Percentiles rank a stretch among this genome's conserved stretches.
phyloP scores from a whole-genome alignment of 53 echinoderm and acorn worm genomes.

The Glandiceps talaboti region DNA sequence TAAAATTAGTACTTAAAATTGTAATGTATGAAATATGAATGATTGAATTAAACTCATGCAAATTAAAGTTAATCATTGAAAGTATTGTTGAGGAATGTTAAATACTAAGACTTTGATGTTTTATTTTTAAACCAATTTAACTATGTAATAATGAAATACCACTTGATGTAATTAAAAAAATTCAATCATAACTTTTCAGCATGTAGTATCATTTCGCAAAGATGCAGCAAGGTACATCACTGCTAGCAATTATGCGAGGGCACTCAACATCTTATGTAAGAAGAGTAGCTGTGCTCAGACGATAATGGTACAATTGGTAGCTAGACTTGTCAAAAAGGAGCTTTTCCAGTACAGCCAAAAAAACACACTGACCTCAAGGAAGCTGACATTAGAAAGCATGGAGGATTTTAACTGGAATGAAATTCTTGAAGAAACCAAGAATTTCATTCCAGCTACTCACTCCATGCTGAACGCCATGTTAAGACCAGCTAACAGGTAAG shows the following conservation, averaged over 20 bases:
- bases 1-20: no score
- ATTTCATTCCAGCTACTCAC: background rate
- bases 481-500: background rate
- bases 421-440: no score
- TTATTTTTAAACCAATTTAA: no score
- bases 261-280: background rate
- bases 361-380: background rate
- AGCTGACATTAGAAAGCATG: background rate
- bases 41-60: no score
- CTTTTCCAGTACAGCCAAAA: background rate
- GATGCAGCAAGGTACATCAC: no score
- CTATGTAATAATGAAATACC: no score
- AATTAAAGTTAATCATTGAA: no score
- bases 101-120: background rate
- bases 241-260: no score
- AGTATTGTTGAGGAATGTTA: background rate
- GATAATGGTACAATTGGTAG: background rate
- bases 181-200: no score
- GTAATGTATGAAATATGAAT: no score
- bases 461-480: background rate
- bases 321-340: background rate
- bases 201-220: no score
- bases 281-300: background rate
- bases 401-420: background rate
- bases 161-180: no score